Evolutionary conservation across 2,113 vertebrate genomes (phyloP).

Genomic region (Rhinoderma darwinii): DNA sequence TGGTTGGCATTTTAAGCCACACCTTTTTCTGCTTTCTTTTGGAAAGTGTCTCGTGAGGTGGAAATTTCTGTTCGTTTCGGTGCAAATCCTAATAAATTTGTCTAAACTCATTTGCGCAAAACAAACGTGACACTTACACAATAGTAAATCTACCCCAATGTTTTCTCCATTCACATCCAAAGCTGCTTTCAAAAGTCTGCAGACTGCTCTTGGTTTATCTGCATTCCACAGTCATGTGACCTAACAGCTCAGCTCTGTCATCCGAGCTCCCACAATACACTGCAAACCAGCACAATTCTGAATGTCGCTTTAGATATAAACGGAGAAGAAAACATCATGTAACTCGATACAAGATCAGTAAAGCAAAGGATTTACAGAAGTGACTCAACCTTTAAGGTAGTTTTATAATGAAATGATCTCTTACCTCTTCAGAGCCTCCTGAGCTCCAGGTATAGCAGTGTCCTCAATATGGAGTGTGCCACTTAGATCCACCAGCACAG

Average conservation of each 20-base stretch:
- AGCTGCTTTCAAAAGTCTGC: not conserved
- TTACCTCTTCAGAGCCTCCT: constrained; percentile 91
- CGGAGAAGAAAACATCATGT: not conserved
- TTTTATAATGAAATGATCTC: constrained; percentile 20
- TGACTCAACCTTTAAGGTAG: no score
- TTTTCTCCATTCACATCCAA: not conserved
- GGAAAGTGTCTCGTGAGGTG: no score
- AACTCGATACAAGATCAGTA: not conserved
- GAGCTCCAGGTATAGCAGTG: constrained; percentile 86
- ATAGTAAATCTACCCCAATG: no score
- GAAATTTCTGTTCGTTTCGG: no score
- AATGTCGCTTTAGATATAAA: not conserved
- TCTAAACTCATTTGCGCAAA: no score
- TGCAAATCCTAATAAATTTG: no score
- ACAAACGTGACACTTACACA: no score
- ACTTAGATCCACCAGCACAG: constrained; percentile 93
- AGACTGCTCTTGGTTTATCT: no score
- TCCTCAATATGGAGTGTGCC: constrained; percentile 95
- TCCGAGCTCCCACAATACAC: not conserved
- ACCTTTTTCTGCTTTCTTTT: no score
- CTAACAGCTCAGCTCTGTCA: not conserved
- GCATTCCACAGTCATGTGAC: no score
- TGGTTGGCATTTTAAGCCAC: no score
- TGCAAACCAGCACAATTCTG: not conserved
- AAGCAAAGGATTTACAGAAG: not conserved